These are phyloP conservation scores for Corvus moneduloides DNA, from an alignment of 2,113 vertebrate genomes.

Conservation along the genomic window DNA sequence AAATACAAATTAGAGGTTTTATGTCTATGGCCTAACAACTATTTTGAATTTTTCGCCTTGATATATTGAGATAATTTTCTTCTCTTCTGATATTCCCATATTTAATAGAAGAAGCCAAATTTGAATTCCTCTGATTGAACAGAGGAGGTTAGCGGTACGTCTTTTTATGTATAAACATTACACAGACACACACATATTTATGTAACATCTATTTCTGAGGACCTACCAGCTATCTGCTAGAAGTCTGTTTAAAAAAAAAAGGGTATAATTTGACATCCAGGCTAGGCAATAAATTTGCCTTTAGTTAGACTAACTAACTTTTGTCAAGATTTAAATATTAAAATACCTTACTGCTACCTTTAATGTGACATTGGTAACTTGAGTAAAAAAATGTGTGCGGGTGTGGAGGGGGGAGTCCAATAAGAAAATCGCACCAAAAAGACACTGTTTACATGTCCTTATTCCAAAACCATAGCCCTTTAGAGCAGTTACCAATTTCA, in stretches of 20 bases:
- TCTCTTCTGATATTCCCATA: background rate
- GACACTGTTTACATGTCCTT: background rate
- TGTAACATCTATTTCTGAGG: background rate
- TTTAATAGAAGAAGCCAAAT: background rate
- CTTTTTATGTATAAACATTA: background rate
- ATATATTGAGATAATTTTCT: background rate
- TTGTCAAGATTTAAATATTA: background rate
- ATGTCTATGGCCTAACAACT: background rate
- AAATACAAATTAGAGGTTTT: background rate
- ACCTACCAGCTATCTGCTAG: background rate
- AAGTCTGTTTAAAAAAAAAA: background rate
- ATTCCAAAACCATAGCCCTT: background rate
- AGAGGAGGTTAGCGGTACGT: background rate
- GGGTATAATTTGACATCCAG: background rate
- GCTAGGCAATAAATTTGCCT: background rate
- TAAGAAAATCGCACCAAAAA: background rate
- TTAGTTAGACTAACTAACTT: background rate
- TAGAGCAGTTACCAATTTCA: background rate
- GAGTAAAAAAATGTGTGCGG: background rate
- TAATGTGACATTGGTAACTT: background rate
- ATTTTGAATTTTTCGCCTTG: background rate
- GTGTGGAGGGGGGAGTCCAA: background rate
- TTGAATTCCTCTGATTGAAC: background rate
- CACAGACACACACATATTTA: background rate
- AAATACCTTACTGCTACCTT: background rate